Conservation (phyloP, 64 coral and sea anemone species). For the Actinia tenebrosa region DNA sequence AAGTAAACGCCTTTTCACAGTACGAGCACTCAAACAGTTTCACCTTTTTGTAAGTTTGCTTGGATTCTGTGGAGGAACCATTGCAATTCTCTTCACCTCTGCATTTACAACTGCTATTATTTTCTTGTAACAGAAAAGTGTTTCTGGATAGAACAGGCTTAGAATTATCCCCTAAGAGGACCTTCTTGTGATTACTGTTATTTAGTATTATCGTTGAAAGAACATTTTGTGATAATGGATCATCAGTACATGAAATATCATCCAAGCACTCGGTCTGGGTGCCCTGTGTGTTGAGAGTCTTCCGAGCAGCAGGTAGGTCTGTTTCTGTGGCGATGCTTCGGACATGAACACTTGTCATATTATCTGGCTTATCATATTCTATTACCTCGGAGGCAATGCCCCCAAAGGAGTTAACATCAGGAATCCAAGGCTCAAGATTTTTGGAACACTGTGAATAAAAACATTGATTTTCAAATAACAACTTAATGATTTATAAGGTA, state of each 20-base stretch:
- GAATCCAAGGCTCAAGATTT: neutral
- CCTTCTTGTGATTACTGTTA: neutral
- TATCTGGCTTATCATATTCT: neutral
- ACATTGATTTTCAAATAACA: neutral
- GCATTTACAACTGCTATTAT: neutral
- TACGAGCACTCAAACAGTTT: neutral
- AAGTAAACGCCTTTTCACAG: slow-evolving; percentile 7
- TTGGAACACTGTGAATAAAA: slow-evolving; percentile 1
- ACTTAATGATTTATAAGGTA: neutral
- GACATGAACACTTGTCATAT: neutral
- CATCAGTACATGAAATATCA: neutral
- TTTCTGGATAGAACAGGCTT: neutral
- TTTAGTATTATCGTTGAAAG: neutral
- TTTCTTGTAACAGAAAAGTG: too few relatives aligned
- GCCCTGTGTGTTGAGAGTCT: slow-evolving; percentile 10
- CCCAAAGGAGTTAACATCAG: neutral
- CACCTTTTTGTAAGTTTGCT: neutral
- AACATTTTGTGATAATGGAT: neutral
- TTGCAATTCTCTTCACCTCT: neutral
- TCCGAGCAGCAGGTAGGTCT: neutral
- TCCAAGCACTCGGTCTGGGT: neutral
- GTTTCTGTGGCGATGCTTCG: slow-evolving; percentile 10
- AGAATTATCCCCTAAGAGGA: neutral
- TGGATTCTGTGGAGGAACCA: neutral
- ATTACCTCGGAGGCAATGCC: neutral